Base-by-base conservation (phyloP, 2,113 vertebrate species). In the Illadopsis cleaveri region DNA sequence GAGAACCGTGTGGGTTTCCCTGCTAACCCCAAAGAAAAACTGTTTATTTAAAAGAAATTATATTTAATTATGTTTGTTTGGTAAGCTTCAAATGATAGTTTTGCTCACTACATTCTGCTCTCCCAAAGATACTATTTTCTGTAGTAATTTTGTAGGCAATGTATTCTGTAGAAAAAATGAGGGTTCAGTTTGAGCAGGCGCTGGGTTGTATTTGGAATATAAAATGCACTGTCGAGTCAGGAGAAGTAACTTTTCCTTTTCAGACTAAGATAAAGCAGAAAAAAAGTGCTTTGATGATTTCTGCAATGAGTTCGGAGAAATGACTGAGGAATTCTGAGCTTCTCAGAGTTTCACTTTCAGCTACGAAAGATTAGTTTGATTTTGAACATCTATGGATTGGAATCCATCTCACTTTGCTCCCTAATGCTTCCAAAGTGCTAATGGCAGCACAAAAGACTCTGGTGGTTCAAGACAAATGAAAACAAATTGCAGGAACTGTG, bases 341-440 rank as follows among this genome's bases (percentile, higher is more conserved):
- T 89, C 78, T 96, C 88, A 45, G 65, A 86, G 92, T 81, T 93
- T 94, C 80, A 78, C 58, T 80, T 82, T 64, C 47, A 70, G 69
- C 92, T 89, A 89, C 77, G 76, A 82, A 90, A 97, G 91, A 97
- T 93, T 84, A 91, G 84, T 82, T 94, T 90, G 89, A 68, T 96
- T 97, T 60, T 75, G 86, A 91, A 86, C 82, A 88, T 84, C 50
- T 92, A 72, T 66, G 94, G 92, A 92, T 95, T 90, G 92, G 95
- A 97, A 96, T 97, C 93, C 64, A 70, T 96, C 85, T 97, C 79
- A 86, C 93, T 97, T 97, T 90, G 64, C 20, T 51, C 88, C 92
- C 94, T 95, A 97, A 93, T 80, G 86, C 90, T 92, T 95, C 95
- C 97, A 95, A 93, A 95, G 89, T 95, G 94, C 91, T 97, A 97